Evolutionary conservation across 2,797 vertebrate genomes (phyloP), one percentile per base, ranked within the genome.

Genomic region (Mormyrops attenuatus): DNA sequence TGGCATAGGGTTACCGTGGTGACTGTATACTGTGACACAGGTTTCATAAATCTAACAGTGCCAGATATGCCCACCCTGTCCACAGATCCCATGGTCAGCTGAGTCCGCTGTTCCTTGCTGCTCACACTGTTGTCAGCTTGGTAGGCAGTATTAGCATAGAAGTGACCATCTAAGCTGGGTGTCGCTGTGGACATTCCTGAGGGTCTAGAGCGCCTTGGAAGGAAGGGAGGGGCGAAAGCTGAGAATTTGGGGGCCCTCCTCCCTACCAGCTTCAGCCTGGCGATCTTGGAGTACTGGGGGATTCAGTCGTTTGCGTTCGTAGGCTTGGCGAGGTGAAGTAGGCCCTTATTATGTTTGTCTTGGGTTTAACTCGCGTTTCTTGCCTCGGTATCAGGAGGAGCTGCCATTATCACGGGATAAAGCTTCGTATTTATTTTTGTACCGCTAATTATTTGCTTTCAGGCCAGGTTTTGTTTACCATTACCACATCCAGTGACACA

Each of bases 401-500:
- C 44, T n/a, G 44, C n/a, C 4, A 15, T 85, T 50, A 50, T 85
- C 47, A 49, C 8, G 9, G 82, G 47, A 50, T 22, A 26, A 26
- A 26, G 49, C 82, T 22, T 85, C 8, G 11, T 50, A n/a, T 69
- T 47, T 85, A n/a, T 50, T 85, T 50, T 50, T 8, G 4, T 26
- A 50, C 82, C 44, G 4, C n/a, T 85, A 49, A 85, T 85, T 85
- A 50, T 85, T 85, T 47, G 41, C 44, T 85, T 57, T 91, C 44
- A 85, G 20, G 38, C 22, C 82, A 85, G 82, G 20, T 47, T 47
- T 50, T 49, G 82, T 50, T 47, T 85, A 50, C 41, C 41, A 13
- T 85, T 47, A 85, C 82, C 82, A 85, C 82, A 85, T 47, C 82
- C 82, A 50, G 82, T 85, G 47, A 50, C 41, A 85, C 82, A 50